Percentiles rank a stretch among this genome's conserved stretches.
Conservation (phyloP, 1,140 invertebrate species). For the Apis dorsata region DNA sequence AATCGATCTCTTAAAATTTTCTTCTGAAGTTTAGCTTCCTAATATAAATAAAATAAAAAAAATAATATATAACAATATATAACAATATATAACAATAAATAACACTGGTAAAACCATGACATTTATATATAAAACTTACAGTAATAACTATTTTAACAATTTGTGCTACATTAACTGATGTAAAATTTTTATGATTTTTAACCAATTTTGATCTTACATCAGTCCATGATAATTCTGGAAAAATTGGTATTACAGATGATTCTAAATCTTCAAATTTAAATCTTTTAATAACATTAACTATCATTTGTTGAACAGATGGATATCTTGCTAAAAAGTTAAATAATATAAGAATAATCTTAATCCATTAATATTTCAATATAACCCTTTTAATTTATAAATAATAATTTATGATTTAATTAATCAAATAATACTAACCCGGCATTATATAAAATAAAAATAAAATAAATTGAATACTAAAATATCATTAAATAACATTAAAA, state of each 20-base stretch:
- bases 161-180: slow-evolving; percentile 41
- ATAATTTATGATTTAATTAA: background rate
- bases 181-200: slow-evolving; percentile 66
- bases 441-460: background rate
- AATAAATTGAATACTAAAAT: no score
- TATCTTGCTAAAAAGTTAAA: slow-evolving; percentile 14
- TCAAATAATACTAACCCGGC: slow-evolving; percentile 29
- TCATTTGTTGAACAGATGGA: background rate
- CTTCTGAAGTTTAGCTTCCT: slow-evolving; percentile 50
- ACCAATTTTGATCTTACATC: slow-evolving; percentile 62
- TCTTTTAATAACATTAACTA: slow-evolving; percentile 62
- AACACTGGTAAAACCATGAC: slow-evolving; percentile 5
- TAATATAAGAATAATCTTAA: background rate
- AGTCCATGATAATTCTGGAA: slow-evolving; percentile 71
- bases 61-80: background rate
- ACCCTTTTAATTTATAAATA: background rate
- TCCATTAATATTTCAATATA: background rate
- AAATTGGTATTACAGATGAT: slow-evolving; percentile 63
- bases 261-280: slow-evolving; percentile 75
- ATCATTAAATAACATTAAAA: background rate
- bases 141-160: slow-evolving; percentile 59
- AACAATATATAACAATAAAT: background rate
- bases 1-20: slow-evolving; percentile 60
- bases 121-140: slow-evolving; percentile 54
- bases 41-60: slow-evolving; percentile 8